Evolutionary conservation across 2,888 invertebrate species (phyloP).

Genomic region (Atethmia centrago): DNA sequence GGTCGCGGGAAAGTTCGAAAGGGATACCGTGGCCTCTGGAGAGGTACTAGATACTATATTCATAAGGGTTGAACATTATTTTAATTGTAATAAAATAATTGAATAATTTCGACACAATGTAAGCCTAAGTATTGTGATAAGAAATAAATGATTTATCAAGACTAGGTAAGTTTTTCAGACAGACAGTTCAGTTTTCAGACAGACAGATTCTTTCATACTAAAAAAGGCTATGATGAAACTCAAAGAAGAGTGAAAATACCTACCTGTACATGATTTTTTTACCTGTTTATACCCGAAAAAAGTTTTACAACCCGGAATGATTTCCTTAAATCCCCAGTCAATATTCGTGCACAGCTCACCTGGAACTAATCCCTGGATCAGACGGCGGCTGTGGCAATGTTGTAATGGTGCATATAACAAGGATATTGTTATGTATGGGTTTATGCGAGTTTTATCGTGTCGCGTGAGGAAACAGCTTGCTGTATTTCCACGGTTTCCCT

Average conservation of each 20-base stretch:
- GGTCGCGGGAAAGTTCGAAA: no score
- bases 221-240: background rate
- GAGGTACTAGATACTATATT: no score
- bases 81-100: background rate
- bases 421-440: constrained; percentile 57
- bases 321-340: constrained; percentile 49
- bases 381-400: constrained; percentile 46
- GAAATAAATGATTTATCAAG: background rate
- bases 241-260: background rate
- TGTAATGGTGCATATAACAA: constrained; percentile 65
- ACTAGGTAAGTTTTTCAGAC: background rate
- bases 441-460: constrained; percentile 40
- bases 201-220: background rate
- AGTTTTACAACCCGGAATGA: constrained; percentile 30
- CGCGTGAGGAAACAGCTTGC: background rate
- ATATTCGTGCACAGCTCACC: constrained; percentile 63
- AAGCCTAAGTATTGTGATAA: background rate
- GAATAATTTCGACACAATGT: background rate
- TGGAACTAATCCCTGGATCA: constrained; percentile 65
- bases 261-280: background rate
- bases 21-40: no score
- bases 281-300: background rate
- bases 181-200: background rate
- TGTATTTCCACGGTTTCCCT: background rate
- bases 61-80: background rate